Conservation (phyloP, 2,888 invertebrate genomes). For the Lordiphosa fenestrarum region DNA sequence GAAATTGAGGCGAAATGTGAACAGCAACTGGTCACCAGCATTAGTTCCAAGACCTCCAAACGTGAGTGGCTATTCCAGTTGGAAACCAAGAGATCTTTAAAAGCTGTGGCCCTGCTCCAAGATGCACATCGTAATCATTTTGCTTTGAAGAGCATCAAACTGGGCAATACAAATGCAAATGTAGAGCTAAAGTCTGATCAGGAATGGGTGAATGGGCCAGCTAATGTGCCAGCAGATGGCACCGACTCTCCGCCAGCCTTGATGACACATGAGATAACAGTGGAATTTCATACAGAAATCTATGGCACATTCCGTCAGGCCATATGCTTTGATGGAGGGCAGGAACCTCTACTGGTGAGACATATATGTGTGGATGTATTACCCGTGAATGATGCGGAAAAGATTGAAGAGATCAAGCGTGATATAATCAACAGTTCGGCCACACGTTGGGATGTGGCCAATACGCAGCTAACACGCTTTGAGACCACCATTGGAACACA, state of each 20-base stretch:
- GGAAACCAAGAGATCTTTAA: constrained; percentile 81
- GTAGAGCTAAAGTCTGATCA: constrained; percentile 81
- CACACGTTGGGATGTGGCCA: constrained; percentile 83
- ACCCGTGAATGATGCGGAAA: constrained; percentile 84
- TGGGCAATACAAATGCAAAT: constrained; percentile 46
- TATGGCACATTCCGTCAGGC: constrained; percentile 90
- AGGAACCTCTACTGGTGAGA: constrained; percentile 84
- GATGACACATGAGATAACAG: constrained; percentile 81
- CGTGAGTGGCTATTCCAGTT: constrained; percentile 84
- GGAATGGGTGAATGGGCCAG: constrained; percentile 81
- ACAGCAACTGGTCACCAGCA: constrained; percentile 83
- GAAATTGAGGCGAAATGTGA: constrained; percentile 83
- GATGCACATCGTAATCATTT: constrained; percentile 87
- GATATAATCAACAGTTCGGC: constrained; percentile 84
- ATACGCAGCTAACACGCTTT: constrained; percentile 82
- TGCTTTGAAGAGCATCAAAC: constrained; percentile 82
- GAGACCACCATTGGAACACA: constrained; percentile 82
- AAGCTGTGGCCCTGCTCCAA: constrained; percentile 85
- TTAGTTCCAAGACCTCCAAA: constrained; percentile 84
- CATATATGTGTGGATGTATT: constrained; percentile 89
- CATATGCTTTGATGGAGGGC: constrained; percentile 88
- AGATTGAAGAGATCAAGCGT: constrained; percentile 84
- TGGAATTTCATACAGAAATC: constrained; percentile 86
- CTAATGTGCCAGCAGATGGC: constrained; percentile 24
- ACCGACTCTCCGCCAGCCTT: constrained; percentile 27